These are phyloP conservation scores for Parnassius smintheus DNA, from an alignment of 2,888 invertebrate species.

Conservation along the genomic window DNA sequence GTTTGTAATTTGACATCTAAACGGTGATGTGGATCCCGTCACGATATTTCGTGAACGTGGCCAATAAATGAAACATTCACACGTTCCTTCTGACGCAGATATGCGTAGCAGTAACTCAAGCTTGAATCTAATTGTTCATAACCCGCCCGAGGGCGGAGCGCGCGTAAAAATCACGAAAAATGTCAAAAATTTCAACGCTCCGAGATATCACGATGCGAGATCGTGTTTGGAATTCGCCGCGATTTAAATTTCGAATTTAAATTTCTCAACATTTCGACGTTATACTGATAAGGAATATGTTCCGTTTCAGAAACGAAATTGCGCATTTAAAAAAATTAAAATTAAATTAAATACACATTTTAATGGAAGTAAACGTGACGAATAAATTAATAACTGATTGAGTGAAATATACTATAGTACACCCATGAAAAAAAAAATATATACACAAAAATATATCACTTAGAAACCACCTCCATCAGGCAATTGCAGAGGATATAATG, in stretches of 20 bases:
- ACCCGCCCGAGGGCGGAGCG: slow-evolving; percentile 25
- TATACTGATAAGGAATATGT: not conserved
- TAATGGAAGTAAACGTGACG: too few species aligned
- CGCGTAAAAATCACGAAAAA: slow-evolving; percentile 29
- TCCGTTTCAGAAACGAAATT: not conserved
- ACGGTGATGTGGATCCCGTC: slow-evolving; percentile 26
- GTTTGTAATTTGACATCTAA: slow-evolving; percentile 19
- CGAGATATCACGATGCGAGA: slow-evolving; percentile 28
- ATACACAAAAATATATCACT: too few species aligned
- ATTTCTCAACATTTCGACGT: not conserved
- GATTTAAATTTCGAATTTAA: slow-evolving; percentile 11
- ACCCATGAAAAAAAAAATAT: too few species aligned
- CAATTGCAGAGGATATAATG: too few species aligned
- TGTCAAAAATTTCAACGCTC: slow-evolving; percentile 37
- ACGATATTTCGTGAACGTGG: slow-evolving; percentile 29
- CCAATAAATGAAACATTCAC: slow-evolving; percentile 28
- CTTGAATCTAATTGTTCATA: slow-evolving; percentile 27
- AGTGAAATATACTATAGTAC: too few species aligned
- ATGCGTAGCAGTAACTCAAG: slow-evolving; percentile 30
- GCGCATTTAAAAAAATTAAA: not conserved
- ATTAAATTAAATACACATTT: not conserved
- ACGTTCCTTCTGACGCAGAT: slow-evolving; percentile 28
- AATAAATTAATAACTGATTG: too few species aligned
- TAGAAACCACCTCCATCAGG: too few species aligned
- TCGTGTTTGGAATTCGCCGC: slow-evolving; percentile 32